A percentile compares a stretch with the other conserved stretches of the same genome.
Evolutionary conservation across 2,888 invertebrate genomes (phyloP).

Genomic region (Phrixothrix hirtus): DNA sequence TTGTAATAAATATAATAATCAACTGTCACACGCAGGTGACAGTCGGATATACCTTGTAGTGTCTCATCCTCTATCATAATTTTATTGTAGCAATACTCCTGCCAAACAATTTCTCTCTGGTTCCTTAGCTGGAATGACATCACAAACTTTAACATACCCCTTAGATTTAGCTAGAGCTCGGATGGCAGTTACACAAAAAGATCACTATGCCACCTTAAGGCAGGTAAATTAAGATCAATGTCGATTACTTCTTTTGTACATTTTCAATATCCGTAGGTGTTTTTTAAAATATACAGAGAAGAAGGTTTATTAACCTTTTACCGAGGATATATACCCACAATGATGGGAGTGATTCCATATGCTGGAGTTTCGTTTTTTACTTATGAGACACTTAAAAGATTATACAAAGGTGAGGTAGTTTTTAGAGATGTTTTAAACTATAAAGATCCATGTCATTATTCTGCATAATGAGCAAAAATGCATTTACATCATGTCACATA

Average conservation of each 20-base stretch:
- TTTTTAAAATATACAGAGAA: constrained; percentile 67
- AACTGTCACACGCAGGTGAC: no score
- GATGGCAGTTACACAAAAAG: constrained; percentile 91
- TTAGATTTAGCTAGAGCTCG: constrained; percentile 94
- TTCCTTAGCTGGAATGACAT: constrained; percentile 93
- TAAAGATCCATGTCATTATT: no score
- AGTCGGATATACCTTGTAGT: no score
- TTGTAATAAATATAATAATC: no score
- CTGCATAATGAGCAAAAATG: no score
- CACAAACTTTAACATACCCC: constrained; percentile 93
- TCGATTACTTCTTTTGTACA: background rate
- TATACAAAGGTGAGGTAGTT: constrained; percentile 67
- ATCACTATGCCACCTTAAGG: constrained; percentile 67
- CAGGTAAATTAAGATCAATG: constrained; percentile 54
- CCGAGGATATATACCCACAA: constrained; percentile 86
- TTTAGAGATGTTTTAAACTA: background rate
- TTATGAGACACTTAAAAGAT: constrained; percentile 89
- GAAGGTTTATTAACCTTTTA: constrained; percentile 82
- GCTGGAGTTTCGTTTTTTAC: constrained; percentile 97
- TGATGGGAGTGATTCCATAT: constrained; percentile 93
- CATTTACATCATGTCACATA: no score
- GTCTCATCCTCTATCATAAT: no score
- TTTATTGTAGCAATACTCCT: constrained; percentile 48
- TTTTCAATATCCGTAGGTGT: constrained; percentile 44
- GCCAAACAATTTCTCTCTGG: constrained; percentile 80